Evolutionary conservation across 2,113 vertebrate species (phyloP).

Genomic region (Anarrhichthys ocellatus): DNA sequence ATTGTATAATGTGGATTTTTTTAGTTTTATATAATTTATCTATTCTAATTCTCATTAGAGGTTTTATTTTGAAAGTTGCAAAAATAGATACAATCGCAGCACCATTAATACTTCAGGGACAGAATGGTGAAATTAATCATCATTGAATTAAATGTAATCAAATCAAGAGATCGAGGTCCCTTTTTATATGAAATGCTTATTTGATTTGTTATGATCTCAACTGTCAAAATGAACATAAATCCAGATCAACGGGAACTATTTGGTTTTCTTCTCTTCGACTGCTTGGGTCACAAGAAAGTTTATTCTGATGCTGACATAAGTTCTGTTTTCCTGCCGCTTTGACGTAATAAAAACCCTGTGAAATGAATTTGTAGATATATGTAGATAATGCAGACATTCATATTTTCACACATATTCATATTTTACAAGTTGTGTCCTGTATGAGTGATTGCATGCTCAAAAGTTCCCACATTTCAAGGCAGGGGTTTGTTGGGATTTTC

Average conservation of each 20-base stretch:
- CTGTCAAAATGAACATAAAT: not conserved
- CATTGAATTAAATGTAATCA: not conserved
- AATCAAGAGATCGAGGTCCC: not conserved
- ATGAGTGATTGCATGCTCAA: not conserved
- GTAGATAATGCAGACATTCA: not conserved
- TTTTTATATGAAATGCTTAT: not conserved
- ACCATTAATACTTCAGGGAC: not conserved
- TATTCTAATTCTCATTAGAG: not conserved
- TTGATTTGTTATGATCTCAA: not conserved
- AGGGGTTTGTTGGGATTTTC: not conserved
- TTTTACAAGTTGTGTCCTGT: not conserved
- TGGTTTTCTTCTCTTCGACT: not conserved
- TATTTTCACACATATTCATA: not conserved
- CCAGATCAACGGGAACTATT: not conserved
- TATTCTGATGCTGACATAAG: not conserved
- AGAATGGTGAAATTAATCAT: not conserved
- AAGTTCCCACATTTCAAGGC: rapidly evolving
- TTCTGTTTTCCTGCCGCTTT: not conserved
- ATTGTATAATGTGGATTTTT: too few species aligned
- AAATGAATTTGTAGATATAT: not conserved
- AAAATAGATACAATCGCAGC: not conserved
- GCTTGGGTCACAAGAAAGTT: not conserved
- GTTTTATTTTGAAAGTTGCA: not conserved
- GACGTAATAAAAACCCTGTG: not conserved
- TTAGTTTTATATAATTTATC: not conserved